Evolutionary conservation across 2,888 invertebrate species (phyloP).

Genomic region (Leucania comma): DNA sequence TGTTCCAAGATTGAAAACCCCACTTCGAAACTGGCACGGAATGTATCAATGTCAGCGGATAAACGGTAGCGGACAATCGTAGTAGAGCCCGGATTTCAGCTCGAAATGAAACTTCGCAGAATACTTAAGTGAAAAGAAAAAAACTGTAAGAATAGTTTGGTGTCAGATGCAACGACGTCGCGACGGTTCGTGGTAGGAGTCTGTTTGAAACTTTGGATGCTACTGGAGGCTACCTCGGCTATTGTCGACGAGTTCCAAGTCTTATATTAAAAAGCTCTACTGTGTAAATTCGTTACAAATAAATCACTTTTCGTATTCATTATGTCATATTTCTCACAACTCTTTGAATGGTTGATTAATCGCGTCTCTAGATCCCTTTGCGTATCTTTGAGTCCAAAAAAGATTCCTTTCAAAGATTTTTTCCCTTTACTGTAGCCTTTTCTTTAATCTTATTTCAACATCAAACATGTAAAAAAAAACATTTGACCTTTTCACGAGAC

Average conservation of each 20-base stretch:
- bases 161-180: conserved; percentile 85
- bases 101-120: conserved; percentile 83
- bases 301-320: conserved; percentile 44
- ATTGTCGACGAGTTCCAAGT: conserved; percentile 65
- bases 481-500: conserved; percentile 41
- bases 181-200: conserved; percentile 80
- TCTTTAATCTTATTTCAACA: conserved; percentile 33
- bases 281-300: conserved; percentile 42
- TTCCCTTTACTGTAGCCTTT: conserved; percentile 24
- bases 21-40: conserved; percentile 71
- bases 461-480: conserved; percentile 43
- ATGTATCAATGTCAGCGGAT: conserved; percentile 80
- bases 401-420: conserved; percentile 20
- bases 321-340: conserved; percentile 40
- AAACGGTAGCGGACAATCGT: conserved; percentile 74
- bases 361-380: conserved; percentile 19
- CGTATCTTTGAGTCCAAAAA: conserved; percentile 32
- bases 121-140: conserved; percentile 83
- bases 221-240: conserved; percentile 63
- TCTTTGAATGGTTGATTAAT: conserved; percentile 50
- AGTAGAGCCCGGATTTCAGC: conserved; percentile 73
- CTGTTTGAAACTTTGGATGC: conserved; percentile 80
- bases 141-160: conserved; percentile 80
- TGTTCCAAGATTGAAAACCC: conserved; percentile 74
- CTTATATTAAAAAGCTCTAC: conserved; percentile 64